Conservation (phyloP, 2,888 invertebrate species). For the Cristatella mucedo region DNA sequence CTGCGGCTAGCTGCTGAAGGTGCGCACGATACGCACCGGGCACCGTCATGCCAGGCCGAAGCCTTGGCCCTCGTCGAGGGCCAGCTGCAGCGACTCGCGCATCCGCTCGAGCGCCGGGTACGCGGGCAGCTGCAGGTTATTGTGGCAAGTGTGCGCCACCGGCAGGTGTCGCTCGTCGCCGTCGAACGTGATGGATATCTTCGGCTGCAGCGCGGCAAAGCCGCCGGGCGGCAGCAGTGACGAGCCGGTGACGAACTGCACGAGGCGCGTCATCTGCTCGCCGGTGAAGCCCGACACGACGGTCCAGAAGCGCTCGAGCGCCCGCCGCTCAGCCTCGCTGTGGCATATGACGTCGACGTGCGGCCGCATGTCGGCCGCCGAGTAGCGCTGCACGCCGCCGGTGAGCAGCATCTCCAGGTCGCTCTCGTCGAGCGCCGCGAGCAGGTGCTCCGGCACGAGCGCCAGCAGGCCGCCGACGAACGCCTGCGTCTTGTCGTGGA, state of each 20-base stretch:
- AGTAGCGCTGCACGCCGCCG: no score
- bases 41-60: constrained; percentile 55
- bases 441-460: constrained; percentile 74
- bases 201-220: constrained; percentile 71
- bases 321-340: no score
- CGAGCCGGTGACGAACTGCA: constrained; percentile 79
- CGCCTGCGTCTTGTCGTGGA: constrained; percentile 65
- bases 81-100: constrained; percentile 69
- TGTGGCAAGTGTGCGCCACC: constrained; percentile 84
- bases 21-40: no score
- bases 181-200: constrained; percentile 77
- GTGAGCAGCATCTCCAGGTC: constrained; percentile 93
- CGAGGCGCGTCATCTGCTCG: constrained; percentile 74
- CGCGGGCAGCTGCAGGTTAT: constrained; percentile 83
- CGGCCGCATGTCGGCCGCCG: no score
- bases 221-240: constrained; percentile 79
- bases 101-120: constrained; percentile 85
- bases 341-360: no score
- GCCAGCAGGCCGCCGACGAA: constrained; percentile 78
- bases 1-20: no score
- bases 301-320: constrained; percentile 78
- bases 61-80: constrained; percentile 89
- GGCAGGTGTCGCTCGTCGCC: constrained; percentile 77
- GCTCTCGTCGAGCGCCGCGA: constrained; percentile 87
- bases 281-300: constrained; percentile 71